Evolutionary conservation across 2,888 invertebrate genomes (phyloP), one percentile per base, ranked within the genome.

Genomic region (Oscheius onirici): DNA sequence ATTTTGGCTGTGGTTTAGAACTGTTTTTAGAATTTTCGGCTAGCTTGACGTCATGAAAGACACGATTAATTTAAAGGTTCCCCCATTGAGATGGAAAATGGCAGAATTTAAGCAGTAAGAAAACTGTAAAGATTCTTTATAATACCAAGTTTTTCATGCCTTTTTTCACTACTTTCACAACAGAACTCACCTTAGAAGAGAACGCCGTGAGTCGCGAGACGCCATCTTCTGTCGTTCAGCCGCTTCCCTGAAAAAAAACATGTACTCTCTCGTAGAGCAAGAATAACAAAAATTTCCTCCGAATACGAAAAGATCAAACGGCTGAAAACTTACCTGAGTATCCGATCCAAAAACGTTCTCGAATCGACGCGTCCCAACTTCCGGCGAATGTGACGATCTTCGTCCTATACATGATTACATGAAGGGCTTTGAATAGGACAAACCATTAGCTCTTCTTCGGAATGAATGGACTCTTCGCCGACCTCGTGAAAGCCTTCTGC

Each of bases 351-450:
- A 63, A 63, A 46, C 11, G 63, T 46, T 17, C 63, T 44, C 15
- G 63, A 63, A 49, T 63, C 63, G 15, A 46, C 63, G 15, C 63
- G 46, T 2, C 63, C 63, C 13, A 63, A 28, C 26, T 63, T 63
- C 17, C 63, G 24, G 3, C 63, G 46, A 10, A 49, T 34, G 10
- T 26, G 63, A 8, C 49, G 63, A 8, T 63, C 63, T 3, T 63
- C 49, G 13, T 63, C 63, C 49, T 63, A 43, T 28, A 1, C 28
- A 6, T 41, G 40, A 22, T 22, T 41, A 10, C 41, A 11, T 6
- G 40, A 43, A 58, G 8, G 20, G 2, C 17, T 41, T 15, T 46
- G n/a, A 46, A 46, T 34, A 34, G 34, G 34, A 58, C 58, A 20
- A n/a, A 58, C 58, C 40, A 40, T 58, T 5, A 58, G 40, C 8